Conservation (phyloP, 2,888 invertebrate genomes). For the Xanthia icteritia region DNA sequence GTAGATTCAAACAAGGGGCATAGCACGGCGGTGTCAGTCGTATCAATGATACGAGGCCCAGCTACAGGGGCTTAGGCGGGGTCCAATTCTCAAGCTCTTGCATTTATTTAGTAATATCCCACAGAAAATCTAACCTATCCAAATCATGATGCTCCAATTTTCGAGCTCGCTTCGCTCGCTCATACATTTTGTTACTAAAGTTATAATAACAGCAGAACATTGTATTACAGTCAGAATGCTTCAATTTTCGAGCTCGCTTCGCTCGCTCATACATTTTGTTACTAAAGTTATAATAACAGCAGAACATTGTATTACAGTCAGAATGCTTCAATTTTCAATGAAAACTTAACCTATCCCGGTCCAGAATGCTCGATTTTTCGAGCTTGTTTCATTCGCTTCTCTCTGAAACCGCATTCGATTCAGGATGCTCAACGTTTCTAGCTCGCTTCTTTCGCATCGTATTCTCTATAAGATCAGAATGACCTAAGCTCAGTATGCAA, state of each 20-base stretch:
- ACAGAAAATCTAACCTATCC: background rate
- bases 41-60: background rate
- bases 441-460: background rate
- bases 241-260: background rate
- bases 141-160: background rate
- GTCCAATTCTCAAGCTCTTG: background rate
- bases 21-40: background rate
- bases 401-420: background rate
- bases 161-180: too few relatives aligned
- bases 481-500: background rate
- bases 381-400: background rate
- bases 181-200: too few relatives aligned
- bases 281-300: too few relatives aligned
- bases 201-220: too few relatives aligned
- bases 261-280: background rate
- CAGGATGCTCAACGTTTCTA: background rate
- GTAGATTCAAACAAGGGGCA: too few relatives aligned
- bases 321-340: background rate
- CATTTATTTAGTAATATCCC: background rate
- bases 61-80: background rate
- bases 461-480: background rate
- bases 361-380: background rate
- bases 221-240: background rate
- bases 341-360: background rate
- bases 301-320: background rate